Conservation (phyloP, 2,113 vertebrate genomes). For the Tapirus terrestris region DNA sequence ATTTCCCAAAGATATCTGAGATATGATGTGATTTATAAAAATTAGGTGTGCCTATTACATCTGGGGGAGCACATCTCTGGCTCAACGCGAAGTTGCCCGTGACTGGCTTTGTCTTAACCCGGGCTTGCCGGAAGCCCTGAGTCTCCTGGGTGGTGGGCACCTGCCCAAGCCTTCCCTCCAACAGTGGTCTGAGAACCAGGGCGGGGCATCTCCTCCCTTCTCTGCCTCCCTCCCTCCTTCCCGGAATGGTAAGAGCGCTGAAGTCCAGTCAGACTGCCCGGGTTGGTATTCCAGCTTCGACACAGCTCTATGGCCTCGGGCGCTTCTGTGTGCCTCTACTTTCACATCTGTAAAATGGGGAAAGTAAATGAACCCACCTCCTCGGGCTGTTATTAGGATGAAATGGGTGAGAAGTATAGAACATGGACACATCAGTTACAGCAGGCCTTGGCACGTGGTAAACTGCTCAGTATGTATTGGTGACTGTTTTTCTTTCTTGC, state of each 20-base stretch:
- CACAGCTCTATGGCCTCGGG: rapidly evolving
- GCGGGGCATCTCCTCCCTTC: rapidly evolving
- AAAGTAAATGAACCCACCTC: background rate
- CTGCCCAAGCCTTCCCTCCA: background rate
- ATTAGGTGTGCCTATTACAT: background rate
- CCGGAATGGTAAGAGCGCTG: rapidly evolving
- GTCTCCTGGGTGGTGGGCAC: background rate
- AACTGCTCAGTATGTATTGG: rapidly evolving
- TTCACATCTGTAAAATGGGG: background rate
- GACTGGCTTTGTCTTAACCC: background rate
- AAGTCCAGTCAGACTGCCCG: background rate
- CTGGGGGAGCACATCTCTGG: background rate
- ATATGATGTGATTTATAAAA: constrained; percentile 14
- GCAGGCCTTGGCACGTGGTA: rapidly evolving
- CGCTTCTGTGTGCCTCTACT: background rate
- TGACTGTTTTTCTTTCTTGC: background rate
- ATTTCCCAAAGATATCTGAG: background rate
- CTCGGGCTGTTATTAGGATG: background rate
- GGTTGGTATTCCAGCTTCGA: background rate
- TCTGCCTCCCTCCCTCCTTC: background rate
- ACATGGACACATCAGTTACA: rapidly evolving
- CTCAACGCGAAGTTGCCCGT: background rate
- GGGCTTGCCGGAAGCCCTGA: background rate
- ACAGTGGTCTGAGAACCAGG: background rate
- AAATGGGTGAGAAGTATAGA: too few species aligned